These are phyloP conservation scores for Carcinoscorpius rotundicauda DNA, from an alignment of 1,140 invertebrate genomes.

Conservation along the genomic window DNA sequence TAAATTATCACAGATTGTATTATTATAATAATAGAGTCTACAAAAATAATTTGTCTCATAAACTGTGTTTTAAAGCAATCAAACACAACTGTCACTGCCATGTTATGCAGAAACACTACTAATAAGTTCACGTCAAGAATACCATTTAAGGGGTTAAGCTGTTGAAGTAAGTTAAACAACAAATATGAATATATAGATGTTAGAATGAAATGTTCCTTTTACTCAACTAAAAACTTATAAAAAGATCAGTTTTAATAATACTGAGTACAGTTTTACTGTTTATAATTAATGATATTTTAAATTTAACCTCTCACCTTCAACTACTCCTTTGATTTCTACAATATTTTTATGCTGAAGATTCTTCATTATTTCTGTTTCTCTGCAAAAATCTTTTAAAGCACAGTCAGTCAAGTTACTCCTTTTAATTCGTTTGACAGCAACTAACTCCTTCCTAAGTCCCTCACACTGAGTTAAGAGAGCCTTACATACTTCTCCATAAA, in stretches of 20 bases:
- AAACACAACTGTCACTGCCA: no score
- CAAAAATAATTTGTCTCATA: no score
- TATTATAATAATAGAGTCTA: no score
- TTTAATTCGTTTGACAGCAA: conserved; percentile 57
- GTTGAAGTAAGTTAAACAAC: no score
- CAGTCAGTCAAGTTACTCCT: conserved; percentile 31
- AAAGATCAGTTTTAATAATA: conserved; percentile 1
- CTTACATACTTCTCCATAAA: conserved; percentile 56
- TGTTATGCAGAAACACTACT: no score
- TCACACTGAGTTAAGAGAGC: conserved; percentile 44
- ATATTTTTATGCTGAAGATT: conserved; percentile 70
- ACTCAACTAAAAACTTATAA: conserved; percentile 2
- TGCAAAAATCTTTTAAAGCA: conserved; percentile 31
- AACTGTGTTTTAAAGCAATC: no score
- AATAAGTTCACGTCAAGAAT: no score
- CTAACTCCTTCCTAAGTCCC: conserved; percentile 36
- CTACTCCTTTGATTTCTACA: conserved; percentile 67
- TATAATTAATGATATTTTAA: neutral
- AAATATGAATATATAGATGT: no score
- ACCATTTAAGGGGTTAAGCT: no score
- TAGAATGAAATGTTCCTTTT: no score
- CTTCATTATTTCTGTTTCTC: conserved; percentile 67
- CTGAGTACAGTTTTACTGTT: no score
- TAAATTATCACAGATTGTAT: no score
- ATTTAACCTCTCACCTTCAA: conserved; percentile 36